These are phyloP conservation scores for Umimayanthus kanabou DNA, from an alignment of 92 coral and sea anemone species.

Conservation along the genomic window DNA sequence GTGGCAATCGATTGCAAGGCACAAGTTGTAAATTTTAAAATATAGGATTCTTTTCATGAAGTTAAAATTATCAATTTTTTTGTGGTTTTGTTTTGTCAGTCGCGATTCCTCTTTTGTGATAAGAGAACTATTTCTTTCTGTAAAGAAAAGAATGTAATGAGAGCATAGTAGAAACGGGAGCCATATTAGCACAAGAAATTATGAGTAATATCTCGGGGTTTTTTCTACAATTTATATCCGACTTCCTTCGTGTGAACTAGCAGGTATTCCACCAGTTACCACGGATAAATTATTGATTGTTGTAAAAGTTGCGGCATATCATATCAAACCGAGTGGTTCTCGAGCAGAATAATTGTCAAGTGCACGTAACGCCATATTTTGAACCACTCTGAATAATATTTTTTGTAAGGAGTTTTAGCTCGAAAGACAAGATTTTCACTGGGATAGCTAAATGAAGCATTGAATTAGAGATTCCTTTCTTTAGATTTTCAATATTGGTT, in stretches of 20 bases:
- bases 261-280: conserved; percentile 36
- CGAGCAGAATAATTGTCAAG: background rate
- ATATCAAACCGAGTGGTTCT: conserved; percentile 5
- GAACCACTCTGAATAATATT: background rate
- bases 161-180: background rate
- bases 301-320: conserved; percentile 27
- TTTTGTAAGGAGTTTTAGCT: background rate
- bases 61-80: background rate
- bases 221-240: background rate
- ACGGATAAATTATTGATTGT: conserved; percentile 39
- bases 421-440: background rate
- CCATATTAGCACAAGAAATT: background rate
- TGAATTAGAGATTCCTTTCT: background rate
- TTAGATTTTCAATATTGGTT: background rate
- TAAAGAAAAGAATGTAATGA: background rate
- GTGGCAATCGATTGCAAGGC: background rate
- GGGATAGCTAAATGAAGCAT: background rate
- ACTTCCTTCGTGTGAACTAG: background rate
- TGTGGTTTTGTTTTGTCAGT: conserved; percentile 20
- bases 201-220: background rate
- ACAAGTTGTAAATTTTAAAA: conserved; percentile 9
- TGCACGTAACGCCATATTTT: background rate
- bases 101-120: conserved; percentile 21
- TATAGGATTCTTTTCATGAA: background rate
- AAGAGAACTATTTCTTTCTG: background rate